These are phyloP conservation scores for Sebastes steindachneri DNA, from an alignment of 2,797 vertebrate species.

Conservation along the genomic window DNA sequence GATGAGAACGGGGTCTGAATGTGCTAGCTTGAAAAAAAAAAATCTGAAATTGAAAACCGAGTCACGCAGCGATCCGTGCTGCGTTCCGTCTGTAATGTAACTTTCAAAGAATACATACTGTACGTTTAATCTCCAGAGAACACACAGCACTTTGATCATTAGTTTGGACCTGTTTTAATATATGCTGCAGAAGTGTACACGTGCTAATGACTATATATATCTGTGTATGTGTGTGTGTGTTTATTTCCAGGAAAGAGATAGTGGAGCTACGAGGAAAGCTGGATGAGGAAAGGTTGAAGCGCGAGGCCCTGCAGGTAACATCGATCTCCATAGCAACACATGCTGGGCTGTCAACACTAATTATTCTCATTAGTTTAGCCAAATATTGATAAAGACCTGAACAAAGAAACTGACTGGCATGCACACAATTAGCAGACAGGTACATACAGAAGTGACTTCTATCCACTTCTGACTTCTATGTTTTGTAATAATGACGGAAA, in stretches of 20 bases:
- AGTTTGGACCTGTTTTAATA: neutral
- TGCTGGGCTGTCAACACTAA: constrained; percentile 34
- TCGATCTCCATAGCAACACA: constrained; percentile 12
- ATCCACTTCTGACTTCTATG: too few relatives aligned
- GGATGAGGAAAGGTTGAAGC: constrained; percentile 89
- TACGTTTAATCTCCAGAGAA: neutral
- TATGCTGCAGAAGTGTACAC: neutral
- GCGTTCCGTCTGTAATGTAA: too few relatives aligned
- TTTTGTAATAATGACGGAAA: too few relatives aligned
- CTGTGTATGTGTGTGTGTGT: constrained; percentile 1
- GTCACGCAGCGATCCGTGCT: too few relatives aligned
- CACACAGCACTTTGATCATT: neutral
- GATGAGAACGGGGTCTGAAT: too few relatives aligned
- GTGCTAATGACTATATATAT: neutral
- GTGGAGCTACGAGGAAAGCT: constrained; percentile 89
- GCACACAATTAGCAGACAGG: too few relatives aligned
- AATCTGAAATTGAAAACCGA: neutral
- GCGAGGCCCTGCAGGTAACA: constrained; percentile 90
- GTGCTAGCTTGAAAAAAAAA: too few relatives aligned
- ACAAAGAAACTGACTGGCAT: neutral
- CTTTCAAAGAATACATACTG: neutral
- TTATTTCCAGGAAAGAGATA: constrained; percentile 90
- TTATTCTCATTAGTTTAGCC: constrained; percentile 4
- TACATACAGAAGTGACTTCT: neutral
- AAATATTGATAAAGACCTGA: constrained; percentile 12